Conservation (phyloP, 2,888 invertebrate species). For the Conchocele bisecta region DNA sequence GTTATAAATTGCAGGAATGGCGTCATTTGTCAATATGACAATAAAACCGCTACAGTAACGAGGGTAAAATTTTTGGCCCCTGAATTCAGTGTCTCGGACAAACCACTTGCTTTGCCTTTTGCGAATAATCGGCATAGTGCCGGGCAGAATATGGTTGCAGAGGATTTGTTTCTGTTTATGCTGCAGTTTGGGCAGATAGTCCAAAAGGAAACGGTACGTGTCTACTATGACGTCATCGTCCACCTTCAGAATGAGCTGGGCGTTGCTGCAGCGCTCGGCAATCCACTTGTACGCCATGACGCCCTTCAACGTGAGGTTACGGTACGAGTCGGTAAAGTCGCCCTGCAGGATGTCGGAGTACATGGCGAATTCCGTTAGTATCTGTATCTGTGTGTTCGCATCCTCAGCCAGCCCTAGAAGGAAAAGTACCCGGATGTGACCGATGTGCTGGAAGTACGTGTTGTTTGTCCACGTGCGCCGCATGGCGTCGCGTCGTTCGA, state of each 20-base stretch:
- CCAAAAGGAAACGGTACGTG: not conserved
- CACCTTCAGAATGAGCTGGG: conserved; percentile 54
- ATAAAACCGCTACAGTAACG: not conserved
- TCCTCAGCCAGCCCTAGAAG: not conserved
- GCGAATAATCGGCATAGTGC: not conserved
- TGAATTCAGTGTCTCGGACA: not conserved
- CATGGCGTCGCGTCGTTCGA: conserved; percentile 5
- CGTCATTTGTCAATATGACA: conserved; percentile 5
- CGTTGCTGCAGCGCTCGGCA: conserved; percentile 44
- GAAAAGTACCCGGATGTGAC: conserved; percentile 4
- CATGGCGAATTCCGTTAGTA: conserved; percentile 3
- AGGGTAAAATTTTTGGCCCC: not conserved
- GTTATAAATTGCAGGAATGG: not conserved
- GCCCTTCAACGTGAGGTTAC: conserved; percentile 17
- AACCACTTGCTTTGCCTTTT: not conserved
- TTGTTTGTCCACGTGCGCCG: conserved; percentile 8
- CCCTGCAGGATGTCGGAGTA: conserved; percentile 27
- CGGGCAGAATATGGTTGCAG: not conserved
- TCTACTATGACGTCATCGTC: conserved; percentile 63
- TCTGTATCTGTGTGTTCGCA: not conserved
- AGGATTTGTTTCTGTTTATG: not conserved
- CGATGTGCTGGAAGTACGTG: conserved; percentile 23
- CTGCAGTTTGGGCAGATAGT: not conserved
- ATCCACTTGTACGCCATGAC: conserved; percentile 31
- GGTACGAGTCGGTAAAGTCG: conserved; percentile 20